Conservation (phyloP, 2,113 vertebrate genomes). For the Catharus bicknelli region DNA sequence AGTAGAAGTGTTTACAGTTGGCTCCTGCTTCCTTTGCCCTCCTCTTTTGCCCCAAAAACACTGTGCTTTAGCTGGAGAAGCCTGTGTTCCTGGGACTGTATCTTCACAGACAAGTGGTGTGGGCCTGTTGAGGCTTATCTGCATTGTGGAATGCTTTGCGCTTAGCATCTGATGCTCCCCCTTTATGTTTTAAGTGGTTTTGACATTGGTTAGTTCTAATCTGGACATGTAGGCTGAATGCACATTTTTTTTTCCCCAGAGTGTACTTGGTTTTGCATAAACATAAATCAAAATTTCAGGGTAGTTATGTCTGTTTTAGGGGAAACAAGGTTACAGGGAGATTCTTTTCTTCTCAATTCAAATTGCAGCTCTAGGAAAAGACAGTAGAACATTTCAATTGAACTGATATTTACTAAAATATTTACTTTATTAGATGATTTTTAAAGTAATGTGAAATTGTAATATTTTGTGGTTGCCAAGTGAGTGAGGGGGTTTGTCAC, state of each 20-base stretch:
- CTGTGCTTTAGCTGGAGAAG: neutral
- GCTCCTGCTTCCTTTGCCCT: neutral
- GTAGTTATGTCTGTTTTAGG: neutral
- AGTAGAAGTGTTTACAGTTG: neutral
- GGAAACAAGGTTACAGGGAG: neutral
- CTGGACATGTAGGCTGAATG: neutral
- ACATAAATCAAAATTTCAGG: neutral
- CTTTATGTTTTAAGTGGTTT: neutral
- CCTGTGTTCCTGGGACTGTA: neutral
- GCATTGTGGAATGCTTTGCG: neutral
- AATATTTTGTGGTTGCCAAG: neutral
- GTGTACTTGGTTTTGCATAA: neutral
- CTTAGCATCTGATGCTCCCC: neutral
- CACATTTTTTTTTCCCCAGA: neutral
- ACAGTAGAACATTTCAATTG: neutral
- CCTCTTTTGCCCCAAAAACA: neutral
- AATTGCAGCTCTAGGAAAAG: neutral
- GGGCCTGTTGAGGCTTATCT: neutral
- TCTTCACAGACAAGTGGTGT: neutral
- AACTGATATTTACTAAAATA: neutral
- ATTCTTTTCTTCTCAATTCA: neutral
- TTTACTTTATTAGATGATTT: neutral
- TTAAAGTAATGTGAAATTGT: neutral
- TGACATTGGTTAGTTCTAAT: neutral
- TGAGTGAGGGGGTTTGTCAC: neutral